These are phyloP conservation scores for Andrena camellia DNA, from an alignment of 2,888 invertebrate genomes.

Conservation along the genomic window DNA sequence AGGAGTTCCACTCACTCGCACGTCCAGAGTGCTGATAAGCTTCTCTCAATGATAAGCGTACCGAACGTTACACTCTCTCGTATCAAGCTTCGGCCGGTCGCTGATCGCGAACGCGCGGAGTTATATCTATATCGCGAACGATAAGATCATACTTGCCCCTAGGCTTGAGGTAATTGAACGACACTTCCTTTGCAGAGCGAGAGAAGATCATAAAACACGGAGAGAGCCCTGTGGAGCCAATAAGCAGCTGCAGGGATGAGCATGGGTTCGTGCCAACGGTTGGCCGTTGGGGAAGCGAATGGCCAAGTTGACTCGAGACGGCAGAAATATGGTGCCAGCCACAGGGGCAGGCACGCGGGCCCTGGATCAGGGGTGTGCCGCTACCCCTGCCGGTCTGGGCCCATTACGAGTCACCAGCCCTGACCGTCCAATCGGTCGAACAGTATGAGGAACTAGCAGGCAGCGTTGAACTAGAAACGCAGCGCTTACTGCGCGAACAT, in stretches of 20 bases:
- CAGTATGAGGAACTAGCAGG: slow-evolving; percentile 93
- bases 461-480: slow-evolving; percentile 92
- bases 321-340: slow-evolving; percentile 86
- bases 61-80: neutral
- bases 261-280: slow-evolving; percentile 91
- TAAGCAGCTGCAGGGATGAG: slow-evolving; percentile 87
- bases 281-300: slow-evolving; percentile 96
- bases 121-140: neutral
- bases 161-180: neutral
- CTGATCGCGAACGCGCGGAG: neutral
- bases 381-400: slow-evolving; percentile 93
- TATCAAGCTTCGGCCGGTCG: neutral
- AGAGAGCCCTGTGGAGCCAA: slow-evolving; percentile 86
- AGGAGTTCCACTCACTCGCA: too few species aligned
- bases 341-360: slow-evolving; percentile 84
- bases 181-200: slow-evolving; percentile 79
- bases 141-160: neutral
- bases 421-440: slow-evolving; percentile 86
- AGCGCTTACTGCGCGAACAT: slow-evolving; percentile 92
- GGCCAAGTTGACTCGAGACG: slow-evolving; percentile 98
- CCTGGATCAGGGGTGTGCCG: slow-evolving; percentile 90
- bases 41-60: neutral
- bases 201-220: slow-evolving; percentile 84
- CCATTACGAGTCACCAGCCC: slow-evolving; percentile 86
- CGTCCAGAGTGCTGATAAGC: neutral